These are phyloP conservation scores for Galeopterus variegatus DNA, from an alignment of 2,113 vertebrate genomes.

Conservation along the genomic window DNA sequence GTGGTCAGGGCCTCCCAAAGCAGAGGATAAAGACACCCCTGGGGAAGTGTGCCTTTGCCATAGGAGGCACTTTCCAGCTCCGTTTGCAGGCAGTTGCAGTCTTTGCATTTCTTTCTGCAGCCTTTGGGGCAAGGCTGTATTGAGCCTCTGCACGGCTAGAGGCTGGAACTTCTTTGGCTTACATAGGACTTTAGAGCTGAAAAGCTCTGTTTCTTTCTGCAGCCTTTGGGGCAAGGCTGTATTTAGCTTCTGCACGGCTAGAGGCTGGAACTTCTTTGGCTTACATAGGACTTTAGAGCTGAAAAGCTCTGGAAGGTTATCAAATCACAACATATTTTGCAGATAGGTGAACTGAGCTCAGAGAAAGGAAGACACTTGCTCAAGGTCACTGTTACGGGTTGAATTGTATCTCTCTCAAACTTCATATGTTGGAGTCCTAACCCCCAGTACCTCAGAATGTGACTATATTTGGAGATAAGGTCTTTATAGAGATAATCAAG, in stretches of 20 bases:
- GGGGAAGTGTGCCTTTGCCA: rapidly evolving
- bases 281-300: not conserved
- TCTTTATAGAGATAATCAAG: not conserved
- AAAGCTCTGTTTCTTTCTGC: not conserved
- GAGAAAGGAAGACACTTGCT: not conserved
- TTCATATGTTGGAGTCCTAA: not conserved
- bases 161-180: not conserved
- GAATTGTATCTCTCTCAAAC: not conserved
- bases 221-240: not conserved
- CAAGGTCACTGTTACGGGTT: not conserved
- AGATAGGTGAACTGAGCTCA: not conserved
- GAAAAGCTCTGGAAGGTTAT: not conserved
- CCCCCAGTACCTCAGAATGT: not conserved
- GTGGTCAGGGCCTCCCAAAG: not conserved
- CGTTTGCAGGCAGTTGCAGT: no score
- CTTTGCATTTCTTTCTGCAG: not conserved
- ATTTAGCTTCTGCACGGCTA: rapidly evolving
- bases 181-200: not conserved
- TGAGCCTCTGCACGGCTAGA: rapidly evolving
- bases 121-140: not conserved
- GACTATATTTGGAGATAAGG: not conserved
- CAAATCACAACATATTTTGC: not conserved
- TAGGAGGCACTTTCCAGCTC: not conserved
- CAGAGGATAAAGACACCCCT: not conserved
- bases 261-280: not conserved